A percentile compares a stretch with the other conserved stretches of the same genome.
These are phyloP conservation scores for Porites lutea DNA, from an alignment of 64 coral and sea anemone species.

Conservation along the genomic window DNA sequence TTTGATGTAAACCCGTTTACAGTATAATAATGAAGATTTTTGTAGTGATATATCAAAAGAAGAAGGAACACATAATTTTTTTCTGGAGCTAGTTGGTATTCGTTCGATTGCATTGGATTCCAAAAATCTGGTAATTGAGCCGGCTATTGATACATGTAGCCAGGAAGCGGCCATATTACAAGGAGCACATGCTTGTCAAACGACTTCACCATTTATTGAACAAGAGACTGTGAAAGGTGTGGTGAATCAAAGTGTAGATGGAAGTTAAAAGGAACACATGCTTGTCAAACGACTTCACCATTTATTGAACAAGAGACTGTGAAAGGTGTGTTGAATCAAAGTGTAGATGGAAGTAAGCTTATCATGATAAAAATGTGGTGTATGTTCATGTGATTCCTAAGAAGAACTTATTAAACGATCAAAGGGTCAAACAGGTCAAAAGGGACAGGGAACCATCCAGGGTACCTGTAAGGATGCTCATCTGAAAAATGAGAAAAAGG, in stretches of 20 bases:
- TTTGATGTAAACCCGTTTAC: slow-evolving; percentile 12
- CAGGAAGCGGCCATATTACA: not conserved
- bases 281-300: slow-evolving; percentile 1
- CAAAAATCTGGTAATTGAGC: not conserved
- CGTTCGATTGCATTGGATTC: slow-evolving; percentile 4
- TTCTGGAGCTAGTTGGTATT: not conserved
- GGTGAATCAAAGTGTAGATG: not conserved
- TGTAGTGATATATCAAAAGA: not conserved
- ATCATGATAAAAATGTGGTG: not conserved
- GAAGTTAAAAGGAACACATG: not conserved
- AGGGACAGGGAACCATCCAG: not conserved
- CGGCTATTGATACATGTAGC: slow-evolving; percentile 3
- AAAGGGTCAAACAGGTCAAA: not conserved
- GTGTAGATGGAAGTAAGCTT: not conserved
- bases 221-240: not conserved
- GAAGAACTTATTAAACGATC: not conserved
- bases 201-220: slow-evolving; percentile 21
- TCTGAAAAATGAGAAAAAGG: slow-evolving; percentile 22
- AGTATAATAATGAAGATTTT: not conserved
- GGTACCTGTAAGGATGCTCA: not conserved
- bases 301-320: slow-evolving; percentile 5
- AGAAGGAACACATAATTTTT: slow-evolving; percentile 3
- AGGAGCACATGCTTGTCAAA: not conserved
- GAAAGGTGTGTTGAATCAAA: not conserved
- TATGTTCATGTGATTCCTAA: not conserved